A percentile compares a stretch with the other conserved stretches of the same genome.
Conservation (phyloP, 2,797 vertebrate species). For the Diplodus puntazzo region DNA sequence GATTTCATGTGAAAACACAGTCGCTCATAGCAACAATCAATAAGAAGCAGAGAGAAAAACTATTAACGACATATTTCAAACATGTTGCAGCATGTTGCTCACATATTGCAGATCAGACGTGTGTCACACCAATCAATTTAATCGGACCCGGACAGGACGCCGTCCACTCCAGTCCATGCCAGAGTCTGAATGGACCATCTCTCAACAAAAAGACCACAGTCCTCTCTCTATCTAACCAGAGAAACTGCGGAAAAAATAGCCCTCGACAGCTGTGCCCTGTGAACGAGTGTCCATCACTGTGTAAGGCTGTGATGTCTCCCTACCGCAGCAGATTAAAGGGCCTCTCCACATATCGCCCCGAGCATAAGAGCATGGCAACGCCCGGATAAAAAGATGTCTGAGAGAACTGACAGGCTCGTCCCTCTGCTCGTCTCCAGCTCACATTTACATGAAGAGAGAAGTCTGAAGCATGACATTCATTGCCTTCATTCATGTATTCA, state of each 20-base stretch:
- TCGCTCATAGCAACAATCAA: neutral
- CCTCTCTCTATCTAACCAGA: slow-evolving; percentile 3
- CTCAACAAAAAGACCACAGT: slow-evolving; percentile 12
- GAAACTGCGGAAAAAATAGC: slow-evolving; percentile 24
- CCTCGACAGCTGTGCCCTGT: slow-evolving; percentile 34
- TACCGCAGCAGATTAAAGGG: slow-evolving; percentile 60
- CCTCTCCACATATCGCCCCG: slow-evolving; percentile 36
- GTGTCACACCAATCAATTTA: neutral
- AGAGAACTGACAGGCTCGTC: slow-evolving; percentile 14
- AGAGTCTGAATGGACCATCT: slow-evolving; percentile 4
- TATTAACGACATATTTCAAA: slow-evolving; percentile 10
- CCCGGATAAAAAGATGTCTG: slow-evolving; percentile 37
- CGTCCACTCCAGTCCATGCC: slow-evolving; percentile 3
- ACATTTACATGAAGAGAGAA: slow-evolving; percentile 31
- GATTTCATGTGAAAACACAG: too few relatives aligned
- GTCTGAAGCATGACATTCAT: neutral
- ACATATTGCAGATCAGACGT: slow-evolving; percentile 7
- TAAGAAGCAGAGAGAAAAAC: slow-evolving; percentile 15
- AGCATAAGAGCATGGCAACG: slow-evolving; percentile 37
- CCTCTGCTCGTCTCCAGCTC: slow-evolving; percentile 2
- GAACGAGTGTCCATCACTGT: slow-evolving; percentile 18
- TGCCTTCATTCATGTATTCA: slow-evolving; percentile 38
- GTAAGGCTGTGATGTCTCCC: slow-evolving; percentile 49
- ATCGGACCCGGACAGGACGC: neutral
- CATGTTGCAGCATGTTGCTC: neutral